These are phyloP conservation scores for Eremophila alpestris DNA, from an alignment of 2,797 vertebrate species.

Conservation along the genomic window DNA sequence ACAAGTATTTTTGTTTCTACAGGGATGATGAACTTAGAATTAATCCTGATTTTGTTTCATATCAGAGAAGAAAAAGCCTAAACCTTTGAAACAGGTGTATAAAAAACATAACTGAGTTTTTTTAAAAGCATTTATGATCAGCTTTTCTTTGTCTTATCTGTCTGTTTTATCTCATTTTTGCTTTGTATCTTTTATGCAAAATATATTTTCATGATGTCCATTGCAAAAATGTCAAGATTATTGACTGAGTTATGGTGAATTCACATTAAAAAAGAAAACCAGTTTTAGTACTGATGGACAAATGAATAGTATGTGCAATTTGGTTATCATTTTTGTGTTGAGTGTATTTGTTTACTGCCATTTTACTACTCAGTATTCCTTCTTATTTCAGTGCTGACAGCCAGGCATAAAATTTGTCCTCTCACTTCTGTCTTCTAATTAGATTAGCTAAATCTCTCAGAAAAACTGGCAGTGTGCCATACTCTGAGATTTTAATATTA, in stretches of 20 bases:
- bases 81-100: neutral
- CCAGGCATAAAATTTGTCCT: neutral
- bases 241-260: neutral
- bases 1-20: neutral
- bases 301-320: neutral
- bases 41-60: neutral
- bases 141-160: neutral
- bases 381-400: neutral
- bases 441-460: neutral
- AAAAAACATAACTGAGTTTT: neutral
- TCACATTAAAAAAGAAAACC: neutral
- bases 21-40: neutral
- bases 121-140: neutral
- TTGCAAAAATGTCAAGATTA: neutral
- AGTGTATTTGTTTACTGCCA: neutral
- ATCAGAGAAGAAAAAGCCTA: neutral
- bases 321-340: neutral
- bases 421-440: neutral
- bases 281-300: neutral
- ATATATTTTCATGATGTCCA: neutral
- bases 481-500: neutral
- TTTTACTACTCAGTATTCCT: neutral
- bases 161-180: neutral
- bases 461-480: neutral
- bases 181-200: neutral